These are phyloP conservation scores for Gymnarchus niloticus DNA, from an alignment of 2,113 vertebrate genomes.

Conservation along the genomic window DNA sequence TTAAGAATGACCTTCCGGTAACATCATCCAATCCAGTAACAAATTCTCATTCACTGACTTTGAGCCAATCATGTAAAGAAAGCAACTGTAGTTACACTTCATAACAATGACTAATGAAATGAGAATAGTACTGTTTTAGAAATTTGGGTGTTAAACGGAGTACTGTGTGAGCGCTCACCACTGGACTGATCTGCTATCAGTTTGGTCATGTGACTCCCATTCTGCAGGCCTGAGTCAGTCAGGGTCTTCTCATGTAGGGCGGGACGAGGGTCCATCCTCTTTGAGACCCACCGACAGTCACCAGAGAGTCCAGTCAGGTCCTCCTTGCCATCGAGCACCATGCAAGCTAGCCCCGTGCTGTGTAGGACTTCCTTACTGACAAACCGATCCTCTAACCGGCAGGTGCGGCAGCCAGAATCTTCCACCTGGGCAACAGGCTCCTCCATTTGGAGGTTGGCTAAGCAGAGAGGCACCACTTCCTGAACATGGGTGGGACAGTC, in stretches of 20 bases:
- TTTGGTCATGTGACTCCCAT: slow-evolving; percentile 63
- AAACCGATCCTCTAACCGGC: slow-evolving; percentile 57
- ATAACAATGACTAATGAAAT: too few relatives aligned
- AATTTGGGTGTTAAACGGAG: too few relatives aligned
- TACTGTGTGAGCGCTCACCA: too few relatives aligned
- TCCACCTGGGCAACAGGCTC: slow-evolving; percentile 40
- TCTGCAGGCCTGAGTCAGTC: slow-evolving; percentile 56
- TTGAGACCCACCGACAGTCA: slow-evolving; percentile 41
- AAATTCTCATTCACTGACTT: too few relatives aligned
- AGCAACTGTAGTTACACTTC: too few relatives aligned
- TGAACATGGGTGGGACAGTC: slow-evolving; percentile 25
- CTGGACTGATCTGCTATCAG: slow-evolving; percentile 74
- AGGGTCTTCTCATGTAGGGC: slow-evolving; percentile 61
- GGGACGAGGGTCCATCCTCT: slow-evolving; percentile 37
- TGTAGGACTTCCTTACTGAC: slow-evolving; percentile 56
- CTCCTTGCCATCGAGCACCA: slow-evolving; percentile 44
- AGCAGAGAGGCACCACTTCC: slow-evolving; percentile 22
- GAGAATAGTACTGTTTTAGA: too few relatives aligned
- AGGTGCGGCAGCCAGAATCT: slow-evolving; percentile 66
- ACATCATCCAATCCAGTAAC: too few relatives aligned
- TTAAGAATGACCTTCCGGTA: too few relatives aligned
- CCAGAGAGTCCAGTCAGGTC: slow-evolving; percentile 57
- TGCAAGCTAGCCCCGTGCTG: slow-evolving; percentile 41
- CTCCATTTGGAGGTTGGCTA: slow-evolving; percentile 38
- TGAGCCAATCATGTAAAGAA: too few relatives aligned